Base-by-base conservation (phyloP, 2,113 vertebrate species). In the Austrofundulus limnaeus region DNA sequence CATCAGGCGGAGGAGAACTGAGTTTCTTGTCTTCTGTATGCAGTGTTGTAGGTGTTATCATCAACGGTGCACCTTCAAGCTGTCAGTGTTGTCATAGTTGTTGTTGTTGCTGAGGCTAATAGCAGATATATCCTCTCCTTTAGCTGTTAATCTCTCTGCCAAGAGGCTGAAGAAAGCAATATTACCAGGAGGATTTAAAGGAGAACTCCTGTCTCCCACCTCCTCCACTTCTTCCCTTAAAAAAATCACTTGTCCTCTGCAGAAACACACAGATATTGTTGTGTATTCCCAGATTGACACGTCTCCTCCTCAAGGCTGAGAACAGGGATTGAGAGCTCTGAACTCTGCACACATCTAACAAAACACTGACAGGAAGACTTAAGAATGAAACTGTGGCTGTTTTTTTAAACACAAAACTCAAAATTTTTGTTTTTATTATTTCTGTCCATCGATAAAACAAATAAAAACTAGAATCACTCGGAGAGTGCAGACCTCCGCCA, bases 111-210 rank as follows among this genome's bases (percentile, higher is more conserved):
- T 1, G 67, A 19, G 19, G 73, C 67, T 66, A 72, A 78, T 47
- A 67, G 73, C 61, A 58, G 66, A 61, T 67, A 10, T 39, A 61
- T 63, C 71, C 31, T 67, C 66, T 80, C 67, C 51, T 67, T 80
- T 78, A 83, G 80, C 77, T 25, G 41, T 50, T 85, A 80, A 75
- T 82, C 80, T 78, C 53, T 39, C 39, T 37, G 52, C 73, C 71
- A 61, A 58, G 71, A 72, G 58, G 54, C 70, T 37, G 77, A 76
- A 74, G 69, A 80, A 80, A 85, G 75, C 53, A 52, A 74, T 77
- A 63, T 77, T 60, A 82, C 66, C 61, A 60, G 63, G 28, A 75
- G 81, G 78, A 77, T 79, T 81, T 69, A 79, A 72, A 61, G 49
- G 5, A 66, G 65, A 20, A 11, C 70, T 54, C 53, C 62, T 72